Base-by-base conservation (phyloP, 1,140 invertebrate species). In the Thrips palmi region DNA sequence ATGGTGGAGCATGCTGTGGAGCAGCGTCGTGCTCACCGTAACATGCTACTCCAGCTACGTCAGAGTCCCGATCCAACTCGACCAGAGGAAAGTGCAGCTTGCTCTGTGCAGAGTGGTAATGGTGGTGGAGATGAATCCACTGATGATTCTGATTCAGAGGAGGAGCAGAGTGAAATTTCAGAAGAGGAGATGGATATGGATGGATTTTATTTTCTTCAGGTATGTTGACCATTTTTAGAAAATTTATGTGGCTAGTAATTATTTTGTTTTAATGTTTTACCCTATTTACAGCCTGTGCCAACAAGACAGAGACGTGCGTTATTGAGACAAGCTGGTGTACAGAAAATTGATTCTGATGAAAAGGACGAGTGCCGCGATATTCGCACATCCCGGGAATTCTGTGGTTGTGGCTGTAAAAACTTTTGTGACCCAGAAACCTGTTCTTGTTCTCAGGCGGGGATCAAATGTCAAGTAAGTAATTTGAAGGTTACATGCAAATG, bases 391-490 rank as follows among this genome's bases (percentile, higher is more conserved):
- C 66, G 92, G 21, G 89, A 96, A 52, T 80, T 85, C 46, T 97
- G 91, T 60, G 92, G 92, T 19, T 97, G 92, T 59, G 76, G 80
- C 12, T 97, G 92, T 57, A 86, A 91, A 59, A 78, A 82, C 27
- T 78, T 80, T 49, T 97, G 92, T 64, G 86, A 94, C 64, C 91
- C 91, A 0, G 87, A 92, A 49, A 88, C 76, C 14, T 97, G 92
- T 58, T 76, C 81, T 19, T 97, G 92, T 60, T 86, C 83, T 54
- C 70, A 84, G 53, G 84, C 82, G 33, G 91, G 88, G 19, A 96
- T 97, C 41, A 92, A 94, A 62, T 97, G 88, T 55, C 88, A 93
- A 67, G 76, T 74, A 43, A 48, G 52, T 44, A 23, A 25, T 18
- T 6, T 27, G n/a, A 7, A 27, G n/a, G 7, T 27, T 27, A 8